phyloP scores from a whole-genome alignment of 1,140 invertebrate genomes.

The Manduca sexta region DNA sequence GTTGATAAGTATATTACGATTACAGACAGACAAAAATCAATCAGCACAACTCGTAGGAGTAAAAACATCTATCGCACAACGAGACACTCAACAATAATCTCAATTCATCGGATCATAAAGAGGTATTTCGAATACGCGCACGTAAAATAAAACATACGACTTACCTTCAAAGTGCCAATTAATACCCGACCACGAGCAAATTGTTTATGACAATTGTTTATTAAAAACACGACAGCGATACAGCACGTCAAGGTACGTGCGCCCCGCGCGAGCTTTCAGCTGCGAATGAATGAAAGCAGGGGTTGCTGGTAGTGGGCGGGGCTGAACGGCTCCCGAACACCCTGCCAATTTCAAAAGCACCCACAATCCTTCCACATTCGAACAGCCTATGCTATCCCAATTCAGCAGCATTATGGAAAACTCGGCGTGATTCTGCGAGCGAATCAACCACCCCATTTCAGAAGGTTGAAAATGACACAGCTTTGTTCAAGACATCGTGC shows the following conservation, averaged over 20 bases:
- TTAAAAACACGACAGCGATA: constrained; percentile 19
- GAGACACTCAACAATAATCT: no score
- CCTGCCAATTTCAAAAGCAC: constrained; percentile 18
- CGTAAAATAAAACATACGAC: no score
- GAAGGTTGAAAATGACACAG: constrained; percentile 10
- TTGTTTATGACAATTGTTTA: constrained; percentile 27
- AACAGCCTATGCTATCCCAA: constrained; percentile 12
- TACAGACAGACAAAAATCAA: no score
- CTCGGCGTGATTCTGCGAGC: constrained; percentile 26
- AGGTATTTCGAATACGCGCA: no score
- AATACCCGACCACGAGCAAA: constrained; percentile 4
- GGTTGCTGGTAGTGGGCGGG: constrained; percentile 42
- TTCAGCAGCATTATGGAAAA: constrained; percentile 28
- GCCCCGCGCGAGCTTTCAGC: constrained; percentile 21
- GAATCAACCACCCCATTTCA: constrained; percentile 21
- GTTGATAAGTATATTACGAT: no score
- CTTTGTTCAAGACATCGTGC: background rate
- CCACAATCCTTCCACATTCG: background rate
- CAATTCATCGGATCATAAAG: no score
- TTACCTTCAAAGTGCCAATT: no score
- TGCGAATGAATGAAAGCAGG: constrained; percentile 51
- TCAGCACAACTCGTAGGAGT: no score
- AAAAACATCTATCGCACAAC: no score
- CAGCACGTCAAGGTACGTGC: constrained; percentile 10
- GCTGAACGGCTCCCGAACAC: constrained; percentile 22